Evolutionary conservation across 2,113 vertebrate species (phyloP).

Genomic region (Panthera uncia): DNA sequence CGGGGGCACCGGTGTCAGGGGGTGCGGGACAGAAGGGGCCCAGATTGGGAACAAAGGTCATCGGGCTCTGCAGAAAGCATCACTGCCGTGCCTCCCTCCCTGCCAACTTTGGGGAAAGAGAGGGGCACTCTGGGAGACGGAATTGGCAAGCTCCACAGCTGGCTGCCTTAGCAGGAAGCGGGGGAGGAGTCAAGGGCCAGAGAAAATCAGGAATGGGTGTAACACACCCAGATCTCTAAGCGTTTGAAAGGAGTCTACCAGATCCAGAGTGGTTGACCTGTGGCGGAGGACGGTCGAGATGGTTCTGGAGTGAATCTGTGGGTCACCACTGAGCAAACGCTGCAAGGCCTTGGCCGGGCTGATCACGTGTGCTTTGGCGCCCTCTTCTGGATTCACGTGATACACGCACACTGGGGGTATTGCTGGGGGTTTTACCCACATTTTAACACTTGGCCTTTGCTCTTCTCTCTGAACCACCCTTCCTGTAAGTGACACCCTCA

Average conservation of each 20-base stretch:
- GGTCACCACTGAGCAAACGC: background rate
- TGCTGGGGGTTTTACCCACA: background rate
- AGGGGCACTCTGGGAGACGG: background rate
- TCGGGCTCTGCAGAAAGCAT: background rate
- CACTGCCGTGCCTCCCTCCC: background rate
- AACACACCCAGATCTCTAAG: background rate
- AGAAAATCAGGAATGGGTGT: background rate
- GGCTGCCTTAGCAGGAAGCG: background rate
- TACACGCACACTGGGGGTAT: background rate
- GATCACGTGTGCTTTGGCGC: background rate
- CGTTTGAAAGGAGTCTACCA: background rate
- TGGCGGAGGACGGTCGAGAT: background rate
- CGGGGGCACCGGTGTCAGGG: background rate
- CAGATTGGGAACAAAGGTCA: background rate
- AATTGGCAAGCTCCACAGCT: background rate
- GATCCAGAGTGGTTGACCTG: background rate
- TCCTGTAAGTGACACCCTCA: background rate
- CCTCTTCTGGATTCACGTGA: background rate
- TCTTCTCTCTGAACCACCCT: background rate
- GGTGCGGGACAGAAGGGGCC: background rate
- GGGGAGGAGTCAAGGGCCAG: background rate
- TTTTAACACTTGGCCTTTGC: background rate
- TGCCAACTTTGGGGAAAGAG: background rate
- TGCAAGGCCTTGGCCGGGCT: rapidly evolving
- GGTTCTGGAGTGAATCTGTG: background rate